Base-by-base conservation (phyloP, 2,888 invertebrate species). In the Monopis laevigella region DNA sequence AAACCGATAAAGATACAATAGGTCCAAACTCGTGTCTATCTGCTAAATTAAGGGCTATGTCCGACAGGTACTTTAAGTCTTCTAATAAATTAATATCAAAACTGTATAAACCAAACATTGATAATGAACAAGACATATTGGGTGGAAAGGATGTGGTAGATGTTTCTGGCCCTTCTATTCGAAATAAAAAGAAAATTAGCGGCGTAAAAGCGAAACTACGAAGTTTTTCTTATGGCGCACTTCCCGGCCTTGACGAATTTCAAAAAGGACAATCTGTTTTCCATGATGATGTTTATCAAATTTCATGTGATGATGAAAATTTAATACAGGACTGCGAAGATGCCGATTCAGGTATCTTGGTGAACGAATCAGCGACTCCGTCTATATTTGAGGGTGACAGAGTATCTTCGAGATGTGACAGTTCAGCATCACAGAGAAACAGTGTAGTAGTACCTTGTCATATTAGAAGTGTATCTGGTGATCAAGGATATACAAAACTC, bases 261-360 rank as follows among this genome's bases (percentile, higher is more conserved):
- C 84, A 87, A 54, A 83, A 81, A 55, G 82, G 83, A 46, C 84
- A 82, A 56, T 84, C 88, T 2, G 72, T 88, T 7, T 88, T 85
- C 58, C 84, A 86, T 47, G 86, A 87, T 49, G 84, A 86, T 29
- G 70, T 77, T 10, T 74, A 80, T 48, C 72, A 74, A 49, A 66
- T 69, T 38, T 70, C 73, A 10, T 82, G 78, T 54, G 80, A 81
- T 45, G 81, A 82, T 54, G 83, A 84, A 59, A 82, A 82, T 52
- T 65, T 83, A 40, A 71, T 84, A 51, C 82, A 85, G 52, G 86
- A 85, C 52, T 83, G 83, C 50, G 88, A 88, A 57, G 89, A 90
- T 65, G 86, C 87, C 44, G 90, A 90, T 62, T 89, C 89, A 18
- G 89, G 90, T 27, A 90, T 90, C 51, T 75, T 89, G 58, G 87